Conservation (phyloP, 2,888 invertebrate genomes). For the Protodeltote pygarga region DNA sequence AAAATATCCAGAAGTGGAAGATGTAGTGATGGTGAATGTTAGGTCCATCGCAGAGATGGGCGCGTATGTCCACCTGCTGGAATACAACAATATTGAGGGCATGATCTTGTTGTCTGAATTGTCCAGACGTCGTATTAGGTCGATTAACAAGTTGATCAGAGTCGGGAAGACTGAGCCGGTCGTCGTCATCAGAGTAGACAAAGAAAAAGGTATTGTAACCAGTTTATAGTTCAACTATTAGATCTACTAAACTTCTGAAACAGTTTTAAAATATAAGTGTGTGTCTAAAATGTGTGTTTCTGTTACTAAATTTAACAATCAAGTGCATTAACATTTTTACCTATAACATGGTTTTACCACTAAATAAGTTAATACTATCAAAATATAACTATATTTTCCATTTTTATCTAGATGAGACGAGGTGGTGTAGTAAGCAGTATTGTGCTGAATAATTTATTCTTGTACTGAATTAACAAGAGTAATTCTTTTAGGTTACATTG, state of each 20-base stretch:
- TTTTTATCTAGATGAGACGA: too few relatives aligned
- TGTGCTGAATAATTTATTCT: too few relatives aligned
- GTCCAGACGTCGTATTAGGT: slow-evolving; percentile 98
- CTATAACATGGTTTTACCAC: neutral
- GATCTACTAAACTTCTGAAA: too few relatives aligned
- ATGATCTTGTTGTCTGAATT: slow-evolving; percentile 99
- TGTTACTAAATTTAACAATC: too few relatives aligned
- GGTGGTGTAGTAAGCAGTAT: too few relatives aligned
- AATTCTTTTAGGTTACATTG: slow-evolving; percentile 97
- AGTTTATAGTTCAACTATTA: too few relatives aligned
- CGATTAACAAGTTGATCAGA: slow-evolving; percentile 99
- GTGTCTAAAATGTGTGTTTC: too few relatives aligned
- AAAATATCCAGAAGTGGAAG: slow-evolving; percentile 99
- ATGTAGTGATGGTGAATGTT: slow-evolving; percentile 99
- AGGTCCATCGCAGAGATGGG: slow-evolving; percentile 99
- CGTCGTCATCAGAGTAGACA: slow-evolving; percentile 99
- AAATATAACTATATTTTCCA: neutral
- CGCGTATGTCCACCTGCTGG: slow-evolving; percentile 98
- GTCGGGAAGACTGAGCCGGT: slow-evolving; percentile 99
- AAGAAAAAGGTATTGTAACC: slow-evolving; percentile 96
- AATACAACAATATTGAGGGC: slow-evolving; percentile 99
- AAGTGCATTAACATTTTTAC: too few relatives aligned
- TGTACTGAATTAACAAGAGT: too few relatives aligned
- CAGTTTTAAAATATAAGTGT: too few relatives aligned
- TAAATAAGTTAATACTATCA: too few relatives aligned